phyloP scores from a whole-genome alignment of 2,797 vertebrate species.

The Melanotaenia boesemani region DNA sequence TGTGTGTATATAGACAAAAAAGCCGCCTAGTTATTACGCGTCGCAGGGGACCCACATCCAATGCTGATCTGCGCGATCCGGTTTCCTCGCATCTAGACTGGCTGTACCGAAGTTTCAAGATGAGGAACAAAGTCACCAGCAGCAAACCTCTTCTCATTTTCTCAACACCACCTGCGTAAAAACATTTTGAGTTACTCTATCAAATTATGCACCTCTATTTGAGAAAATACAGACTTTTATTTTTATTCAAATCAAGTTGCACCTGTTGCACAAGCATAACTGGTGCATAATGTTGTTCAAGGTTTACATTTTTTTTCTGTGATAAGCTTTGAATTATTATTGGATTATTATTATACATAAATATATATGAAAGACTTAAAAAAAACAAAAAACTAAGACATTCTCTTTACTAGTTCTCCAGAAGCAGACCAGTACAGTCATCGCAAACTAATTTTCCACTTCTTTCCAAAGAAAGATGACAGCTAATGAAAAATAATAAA shows the following conservation, averaged over 20 bases:
- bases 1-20: too few relatives aligned
- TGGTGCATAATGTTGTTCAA: slow-evolving; percentile 34
- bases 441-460: not conserved
- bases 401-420: not conserved
- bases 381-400: not conserved
- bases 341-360: not conserved
- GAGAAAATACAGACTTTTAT: not conserved
- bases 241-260: slow-evolving; percentile 4
- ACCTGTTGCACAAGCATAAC: slow-evolving; percentile 21
- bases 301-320: not conserved
- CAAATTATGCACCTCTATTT: not conserved
- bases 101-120: slow-evolving; percentile 81
- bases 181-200: not conserved
- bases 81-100: slow-evolving; percentile 84
- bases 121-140: slow-evolving; percentile 81
- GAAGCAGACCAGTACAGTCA: too few relatives aligned
- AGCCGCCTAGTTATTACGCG: not conserved
- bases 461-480: not conserved
- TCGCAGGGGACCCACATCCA: slow-evolving; percentile 71
- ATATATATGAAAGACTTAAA: too few relatives aligned
- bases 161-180: slow-evolving; percentile 56
- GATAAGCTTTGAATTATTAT: not conserved
- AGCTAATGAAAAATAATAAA: not conserved
- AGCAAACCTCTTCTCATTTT: slow-evolving; percentile 85
- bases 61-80: slow-evolving; percentile 68